Evolutionary conservation across 2,888 invertebrate species (phyloP).

Genomic region (Caradrina clavipalpis): DNA sequence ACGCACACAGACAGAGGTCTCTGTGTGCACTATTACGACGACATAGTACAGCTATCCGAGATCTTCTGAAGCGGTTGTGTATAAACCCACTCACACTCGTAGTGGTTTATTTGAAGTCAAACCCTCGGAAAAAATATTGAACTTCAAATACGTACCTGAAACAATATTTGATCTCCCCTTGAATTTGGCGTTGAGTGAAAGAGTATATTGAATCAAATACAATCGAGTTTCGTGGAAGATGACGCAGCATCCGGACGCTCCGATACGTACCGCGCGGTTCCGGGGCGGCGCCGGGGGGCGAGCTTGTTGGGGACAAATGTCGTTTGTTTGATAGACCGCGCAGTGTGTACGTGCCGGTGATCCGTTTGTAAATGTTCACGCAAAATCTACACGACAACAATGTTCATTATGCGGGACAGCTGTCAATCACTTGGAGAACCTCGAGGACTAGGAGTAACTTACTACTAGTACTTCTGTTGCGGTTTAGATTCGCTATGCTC

Average conservation of each 20-base stretch:
- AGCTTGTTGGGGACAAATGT: slow-evolving; percentile 9
- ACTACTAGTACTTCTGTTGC: no score
- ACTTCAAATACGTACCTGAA: slow-evolving; percentile 45
- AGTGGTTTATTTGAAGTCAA: slow-evolving; percentile 32
- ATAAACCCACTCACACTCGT: not conserved
- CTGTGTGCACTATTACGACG: not conserved
- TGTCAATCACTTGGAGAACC: no score
- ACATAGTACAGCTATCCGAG: not conserved
- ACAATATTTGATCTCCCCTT: slow-evolving; percentile 45
- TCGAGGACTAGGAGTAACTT: no score
- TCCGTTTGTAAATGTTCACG: not conserved
- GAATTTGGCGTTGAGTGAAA: slow-evolving; percentile 19
- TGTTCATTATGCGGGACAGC: not conserved
- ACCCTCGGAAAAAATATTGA: slow-evolving; percentile 39
- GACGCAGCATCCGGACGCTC: slow-evolving; percentile 28
- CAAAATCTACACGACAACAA: not conserved
- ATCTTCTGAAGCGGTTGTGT: not conserved
- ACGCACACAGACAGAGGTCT: not conserved
- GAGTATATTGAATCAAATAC: slow-evolving; percentile 45
- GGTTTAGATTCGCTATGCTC: no score
- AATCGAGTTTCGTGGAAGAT: slow-evolving; percentile 25
- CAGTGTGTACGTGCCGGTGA: not conserved
- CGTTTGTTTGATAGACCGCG: not conserved
- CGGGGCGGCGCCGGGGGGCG: not conserved
- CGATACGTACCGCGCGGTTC: not conserved